phyloP scores from a whole-genome alignment of 1,140 invertebrate genomes.

The Panonychus citri region DNA sequence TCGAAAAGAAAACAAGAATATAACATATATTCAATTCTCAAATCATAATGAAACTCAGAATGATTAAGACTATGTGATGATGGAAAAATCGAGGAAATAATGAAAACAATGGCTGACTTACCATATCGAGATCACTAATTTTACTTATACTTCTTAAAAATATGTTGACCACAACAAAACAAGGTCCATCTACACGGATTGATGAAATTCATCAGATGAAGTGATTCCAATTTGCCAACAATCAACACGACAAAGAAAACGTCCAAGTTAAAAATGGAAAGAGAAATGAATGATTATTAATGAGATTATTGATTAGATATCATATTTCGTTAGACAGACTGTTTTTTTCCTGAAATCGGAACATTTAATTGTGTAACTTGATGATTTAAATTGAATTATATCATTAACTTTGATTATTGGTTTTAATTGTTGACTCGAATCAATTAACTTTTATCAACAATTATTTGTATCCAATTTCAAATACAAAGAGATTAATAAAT shows the following conservation, averaged over 20 bases:
- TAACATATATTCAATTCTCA: no score
- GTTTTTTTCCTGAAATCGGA: not conserved
- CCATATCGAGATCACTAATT: constrained; percentile 28
- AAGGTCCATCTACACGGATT: constrained; percentile 20
- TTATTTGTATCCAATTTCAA: not conserved
- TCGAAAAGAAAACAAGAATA: no score
- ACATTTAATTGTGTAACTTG: not conserved
- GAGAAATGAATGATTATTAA: not conserved
- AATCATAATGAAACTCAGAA: no score
- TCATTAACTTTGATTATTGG: not conserved
- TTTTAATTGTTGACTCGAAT: not conserved
- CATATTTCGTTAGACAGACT: not conserved
- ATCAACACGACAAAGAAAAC: not conserved
- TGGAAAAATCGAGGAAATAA: not conserved
- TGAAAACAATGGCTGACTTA: constrained; percentile 13
- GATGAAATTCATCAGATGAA: constrained; percentile 6
- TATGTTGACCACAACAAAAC: constrained; percentile 24
- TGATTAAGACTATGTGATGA: no score
- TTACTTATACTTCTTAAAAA: constrained; percentile 25
- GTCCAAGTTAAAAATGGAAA: not conserved
- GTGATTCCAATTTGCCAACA: not conserved
- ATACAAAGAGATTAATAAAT: not conserved
- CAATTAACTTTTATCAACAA: not conserved
- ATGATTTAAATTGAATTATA: no score
- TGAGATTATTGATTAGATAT: not conserved